Evolutionary conservation across 2,113 vertebrate species (phyloP).

Genomic region (Tenebrosternarchus preto): DNA sequence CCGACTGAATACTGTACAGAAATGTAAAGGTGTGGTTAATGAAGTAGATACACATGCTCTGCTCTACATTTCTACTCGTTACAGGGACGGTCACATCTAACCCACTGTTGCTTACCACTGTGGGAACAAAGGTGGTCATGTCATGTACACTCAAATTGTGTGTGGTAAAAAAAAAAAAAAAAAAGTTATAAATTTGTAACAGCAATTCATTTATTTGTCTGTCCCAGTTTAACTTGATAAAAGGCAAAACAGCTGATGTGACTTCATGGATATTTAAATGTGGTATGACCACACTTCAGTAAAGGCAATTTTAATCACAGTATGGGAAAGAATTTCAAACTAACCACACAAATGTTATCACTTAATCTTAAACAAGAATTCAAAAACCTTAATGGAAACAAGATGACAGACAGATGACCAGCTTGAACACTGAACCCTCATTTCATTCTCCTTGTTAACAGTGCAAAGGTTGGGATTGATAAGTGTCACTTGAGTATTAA

Average conservation of each 20-base stretch:
- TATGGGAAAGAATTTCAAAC: constrained; percentile 56
- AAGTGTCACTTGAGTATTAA: neutral
- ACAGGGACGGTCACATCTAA: too few relatives aligned
- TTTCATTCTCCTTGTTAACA: constrained; percentile 21
- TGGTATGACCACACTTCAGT: constrained; percentile 52
- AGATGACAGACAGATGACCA: constrained; percentile 39
- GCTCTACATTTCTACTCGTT: too few relatives aligned
- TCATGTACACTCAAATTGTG: too few relatives aligned
- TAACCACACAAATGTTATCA: constrained; percentile 51
- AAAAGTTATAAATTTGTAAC: constrained; percentile 12
- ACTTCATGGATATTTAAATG: constrained; percentile 49
- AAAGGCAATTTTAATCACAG: constrained; percentile 58
- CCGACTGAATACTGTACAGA: too few relatives aligned
- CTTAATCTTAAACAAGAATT: constrained; percentile 53
- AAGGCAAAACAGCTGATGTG: constrained; percentile 57
- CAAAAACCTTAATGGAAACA: constrained; percentile 32
- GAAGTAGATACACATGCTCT: too few relatives aligned
- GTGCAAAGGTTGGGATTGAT: constrained; percentile 28
- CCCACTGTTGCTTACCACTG: too few relatives aligned
- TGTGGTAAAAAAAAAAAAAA: neutral
- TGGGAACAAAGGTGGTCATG: too few relatives aligned
- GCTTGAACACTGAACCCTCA: constrained; percentile 35
- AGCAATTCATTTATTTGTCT: constrained; percentile 60
- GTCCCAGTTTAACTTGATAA: constrained; percentile 54
- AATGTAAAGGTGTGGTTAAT: too few relatives aligned